Base-by-base conservation (phyloP, 2,888 invertebrate species). In the Ennomos fuscantarius region DNA sequence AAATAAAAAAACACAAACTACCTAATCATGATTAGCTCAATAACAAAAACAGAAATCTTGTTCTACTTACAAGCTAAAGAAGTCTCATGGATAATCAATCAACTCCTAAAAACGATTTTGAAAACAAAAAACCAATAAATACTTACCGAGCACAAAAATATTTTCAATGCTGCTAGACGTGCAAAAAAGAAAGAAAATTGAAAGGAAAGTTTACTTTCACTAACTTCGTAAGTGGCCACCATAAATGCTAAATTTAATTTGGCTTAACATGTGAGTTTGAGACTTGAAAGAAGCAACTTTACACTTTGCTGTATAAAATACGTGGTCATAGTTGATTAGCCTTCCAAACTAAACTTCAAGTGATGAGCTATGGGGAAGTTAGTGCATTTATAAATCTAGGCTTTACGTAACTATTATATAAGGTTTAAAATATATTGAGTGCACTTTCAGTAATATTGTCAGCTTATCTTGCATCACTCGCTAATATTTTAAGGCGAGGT, bases 381-480 rank as follows among this genome's bases (percentile, higher is more conserved):
- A 15, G 12, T 31, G 44, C 33, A 32, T 13, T 0, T 11, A 2
- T 34, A 34, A 41, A 0, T 24, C 10, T 54, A 33, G 13, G 1
- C 39, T 43, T 44, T 49, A 49, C 8, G 6, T 0, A 1, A 1
- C n/a, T n/a, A 35, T n/a, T 12, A 0, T 3, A 12, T 49, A 55
- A 9, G 40, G 35, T n/a, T 40, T 10, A 49, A 13, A 49, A 11
- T 49, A 0, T 13, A n/a, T 47, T 42, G 39, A 44, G 39, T 55
- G 44, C 48, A 44, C 13, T 13, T 13, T 34, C 24, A 6, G 36
- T 24, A 42, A 33, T 55, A 15, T 15, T 15, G 1, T 48, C 55
- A 33, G 41, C 43, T 43, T 12, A 70, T 64, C 63, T 69, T 72
- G 72, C 75, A 73, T 65, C 72, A 68, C 60, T 50, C 58, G 65